phyloP scores from a whole-genome alignment of 2,797 vertebrate genomes.

The Alauda arvensis region DNA sequence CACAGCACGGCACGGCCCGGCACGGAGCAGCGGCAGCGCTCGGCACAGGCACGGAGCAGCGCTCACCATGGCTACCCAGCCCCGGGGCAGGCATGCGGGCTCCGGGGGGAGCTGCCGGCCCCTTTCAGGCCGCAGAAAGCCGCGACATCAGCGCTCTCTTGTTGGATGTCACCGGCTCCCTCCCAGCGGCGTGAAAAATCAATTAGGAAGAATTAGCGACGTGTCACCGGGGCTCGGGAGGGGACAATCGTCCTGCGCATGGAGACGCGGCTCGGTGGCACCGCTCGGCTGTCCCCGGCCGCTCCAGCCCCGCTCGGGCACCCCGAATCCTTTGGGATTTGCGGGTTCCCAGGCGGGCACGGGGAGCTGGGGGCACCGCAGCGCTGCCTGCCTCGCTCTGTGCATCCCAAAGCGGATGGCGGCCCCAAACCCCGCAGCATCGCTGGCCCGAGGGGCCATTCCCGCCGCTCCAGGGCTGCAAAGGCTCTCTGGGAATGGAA shows the following conservation, averaged over 20 bases:
- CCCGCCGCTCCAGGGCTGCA: neutral
- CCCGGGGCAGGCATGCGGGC: neutral
- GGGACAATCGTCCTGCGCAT: neutral
- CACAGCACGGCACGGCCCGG: too few relatives aligned
- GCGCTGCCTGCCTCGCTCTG: neutral
- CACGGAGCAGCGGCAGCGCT: too few relatives aligned
- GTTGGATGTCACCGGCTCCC: conserved; percentile 43
- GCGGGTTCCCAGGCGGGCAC: neutral
- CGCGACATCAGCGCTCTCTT: conserved; percentile 2
- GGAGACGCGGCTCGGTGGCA: neutral
- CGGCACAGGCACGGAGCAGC: neutral
- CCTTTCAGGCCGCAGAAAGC: conserved; percentile 34
- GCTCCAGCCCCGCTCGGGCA: neutral
- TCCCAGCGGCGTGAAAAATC: conserved; percentile 50
- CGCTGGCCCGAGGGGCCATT: fast-evolving
- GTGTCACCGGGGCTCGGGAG: neutral
- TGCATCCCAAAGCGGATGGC: too few relatives aligned
- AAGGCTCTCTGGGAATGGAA: neutral
- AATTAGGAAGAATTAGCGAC: conserved; percentile 59
- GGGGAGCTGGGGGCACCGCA: fast-evolving
- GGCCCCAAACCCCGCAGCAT: fast-evolving
- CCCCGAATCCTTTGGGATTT: fast-evolving
- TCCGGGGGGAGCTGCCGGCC: neutral
- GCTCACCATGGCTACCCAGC: conserved; percentile 51
- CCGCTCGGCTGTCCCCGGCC: neutral